phyloP scores from a whole-genome alignment of 2,797 vertebrate species.

The Cynopterus sphinx region DNA sequence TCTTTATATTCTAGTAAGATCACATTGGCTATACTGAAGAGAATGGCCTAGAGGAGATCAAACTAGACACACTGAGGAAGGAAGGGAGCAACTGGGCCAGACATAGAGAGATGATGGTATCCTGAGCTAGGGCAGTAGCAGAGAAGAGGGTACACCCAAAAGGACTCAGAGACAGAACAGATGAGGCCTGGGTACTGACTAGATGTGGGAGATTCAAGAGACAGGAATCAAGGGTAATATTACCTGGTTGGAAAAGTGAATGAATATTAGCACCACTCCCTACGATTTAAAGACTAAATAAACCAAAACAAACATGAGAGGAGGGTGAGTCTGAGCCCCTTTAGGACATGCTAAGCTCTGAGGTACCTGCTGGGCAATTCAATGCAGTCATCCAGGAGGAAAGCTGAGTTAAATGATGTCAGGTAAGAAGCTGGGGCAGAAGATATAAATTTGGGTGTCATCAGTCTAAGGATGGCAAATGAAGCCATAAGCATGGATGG shows the following conservation, averaged over 20 bases:
- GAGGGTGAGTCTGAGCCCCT: neutral
- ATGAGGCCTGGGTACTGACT: neutral
- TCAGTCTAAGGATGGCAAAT: neutral
- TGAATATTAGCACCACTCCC: neutral
- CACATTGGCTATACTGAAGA: neutral
- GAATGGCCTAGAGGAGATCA: neutral
- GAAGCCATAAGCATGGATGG: neutral
- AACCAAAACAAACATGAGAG: neutral
- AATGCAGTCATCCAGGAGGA: neutral
- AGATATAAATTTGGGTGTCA: neutral
- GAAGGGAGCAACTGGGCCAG: neutral
- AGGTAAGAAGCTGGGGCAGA: neutral
- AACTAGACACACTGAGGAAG: neutral
- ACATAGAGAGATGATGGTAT: neutral
- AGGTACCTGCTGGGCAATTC: neutral
- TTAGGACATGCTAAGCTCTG: neutral
- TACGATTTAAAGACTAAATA: neutral
- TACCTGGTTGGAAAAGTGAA: neutral
- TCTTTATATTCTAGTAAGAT: neutral
- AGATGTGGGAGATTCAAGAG: neutral
- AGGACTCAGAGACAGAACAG: neutral
- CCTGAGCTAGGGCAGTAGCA: neutral
- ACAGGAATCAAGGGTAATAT: neutral
- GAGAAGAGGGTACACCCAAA: neutral
- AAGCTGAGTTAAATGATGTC: neutral